Evolutionary conservation across 2,113 vertebrate species (phyloP).

Genomic region (Ceyx cyanopectus): DNA sequence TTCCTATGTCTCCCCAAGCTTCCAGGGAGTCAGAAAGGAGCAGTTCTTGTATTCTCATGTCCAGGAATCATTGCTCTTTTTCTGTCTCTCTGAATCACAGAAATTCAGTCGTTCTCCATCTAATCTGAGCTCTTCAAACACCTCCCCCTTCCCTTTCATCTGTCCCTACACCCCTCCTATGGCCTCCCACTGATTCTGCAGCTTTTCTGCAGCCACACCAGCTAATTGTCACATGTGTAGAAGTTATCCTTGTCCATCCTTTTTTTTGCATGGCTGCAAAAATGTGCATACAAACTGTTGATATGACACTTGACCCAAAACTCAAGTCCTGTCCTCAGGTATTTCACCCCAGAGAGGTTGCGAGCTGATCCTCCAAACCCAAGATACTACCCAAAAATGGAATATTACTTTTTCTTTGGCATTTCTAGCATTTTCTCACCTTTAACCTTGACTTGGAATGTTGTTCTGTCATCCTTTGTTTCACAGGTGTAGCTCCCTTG

Average conservation of each 20-base stretch:
- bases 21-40: background rate
- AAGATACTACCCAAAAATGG: background rate
- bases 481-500: slow-evolving; percentile 69
- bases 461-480: background rate
- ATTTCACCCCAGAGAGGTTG: background rate
- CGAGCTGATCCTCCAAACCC: rapidly evolving
- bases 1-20: background rate
- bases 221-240: background rate
- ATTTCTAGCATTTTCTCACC: slow-evolving; percentile 17
- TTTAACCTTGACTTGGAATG: slow-evolving; percentile 71
- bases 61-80: background rate
- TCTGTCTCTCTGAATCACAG: background rate
- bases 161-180: background rate
- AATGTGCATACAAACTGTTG: background rate
- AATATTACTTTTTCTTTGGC: background rate
- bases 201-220: background rate
- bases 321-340: background rate
- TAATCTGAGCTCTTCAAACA: background rate
- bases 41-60: rapidly evolving
- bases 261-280: background rate
- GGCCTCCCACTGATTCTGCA: background rate
- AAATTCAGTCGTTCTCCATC: background rate
- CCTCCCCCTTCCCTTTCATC: background rate
- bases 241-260: background rate
- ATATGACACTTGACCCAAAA: background rate